Base-by-base conservation (phyloP, 1,140 invertebrate species). In the Bombyx mandarina region DNA sequence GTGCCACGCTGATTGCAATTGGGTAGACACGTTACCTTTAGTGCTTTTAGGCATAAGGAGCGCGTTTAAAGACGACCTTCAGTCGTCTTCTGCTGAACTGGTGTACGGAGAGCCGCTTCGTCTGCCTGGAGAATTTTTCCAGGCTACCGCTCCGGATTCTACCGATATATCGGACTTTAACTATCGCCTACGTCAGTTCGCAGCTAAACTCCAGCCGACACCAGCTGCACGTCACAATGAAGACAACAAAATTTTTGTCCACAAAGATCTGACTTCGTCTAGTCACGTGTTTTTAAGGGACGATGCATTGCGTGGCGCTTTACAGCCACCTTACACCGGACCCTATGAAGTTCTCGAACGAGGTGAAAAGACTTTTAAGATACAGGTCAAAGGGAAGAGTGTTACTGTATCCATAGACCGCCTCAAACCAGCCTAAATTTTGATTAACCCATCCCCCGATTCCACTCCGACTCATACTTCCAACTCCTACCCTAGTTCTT, bases 51-150 rank as follows among this genome's bases (percentile, higher is more conserved):
- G 49, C 6, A 50, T 50, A 7, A 7, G 49, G 1, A 50, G 49
- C 42, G 12, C 49, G 3, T 50, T 22, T 26, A 50, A 50, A 26
- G 49, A 50, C 7, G 49, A 50, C 42, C 49, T 50, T 6, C 12
- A 50, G 18, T 7, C 49, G 7, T 50, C 49, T 10, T 50, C 18
- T 18, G 49, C 49, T 26, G 49, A 50, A 26, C 6, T 26, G 6
- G 49, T 50, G 6, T 50, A 50, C n/a, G 49, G 49, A 22, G 49
- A 50, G n/a, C 49, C 49, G 9, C 49, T 50, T 5, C 49, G 49
- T 18, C 18, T 50, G 8, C 49, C 49, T 26, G 49, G 49, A 3
- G 49, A 26, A 26, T 50, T 50, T 26, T 50, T 50, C 18, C 12
- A 50, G 35, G 5, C 2, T 26, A 3, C 9, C 10, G 49, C 8